Percentiles rank a stretch among this genome's conserved stretches.
phyloP scores from a whole-genome alignment of 2,888 invertebrate genomes.

The Uropetala carovei region DNA sequence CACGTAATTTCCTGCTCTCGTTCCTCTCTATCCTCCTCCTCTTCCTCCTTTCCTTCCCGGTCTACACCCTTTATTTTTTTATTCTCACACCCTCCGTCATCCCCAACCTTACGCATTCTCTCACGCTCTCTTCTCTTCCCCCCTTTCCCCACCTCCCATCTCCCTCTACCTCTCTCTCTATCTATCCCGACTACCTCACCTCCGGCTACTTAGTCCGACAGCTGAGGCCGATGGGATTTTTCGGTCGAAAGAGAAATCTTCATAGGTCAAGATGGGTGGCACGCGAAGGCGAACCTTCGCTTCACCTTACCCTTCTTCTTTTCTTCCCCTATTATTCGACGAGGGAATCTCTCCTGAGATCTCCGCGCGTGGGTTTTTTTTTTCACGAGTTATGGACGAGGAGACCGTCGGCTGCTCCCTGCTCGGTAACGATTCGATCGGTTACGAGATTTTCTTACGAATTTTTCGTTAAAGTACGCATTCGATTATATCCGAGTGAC shows the following conservation, averaged over 20 bases:
- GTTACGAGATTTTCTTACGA: background rate
- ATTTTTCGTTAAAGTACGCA: background rate
- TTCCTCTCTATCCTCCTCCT: background rate
- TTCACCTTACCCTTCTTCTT: background rate
- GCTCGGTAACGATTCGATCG: background rate
- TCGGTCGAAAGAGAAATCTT: background rate
- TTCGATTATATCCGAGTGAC: background rate
- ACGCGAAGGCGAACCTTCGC: conserved; percentile 15
- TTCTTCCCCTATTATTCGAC: background rate
- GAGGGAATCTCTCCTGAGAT: background rate
- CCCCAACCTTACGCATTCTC: background rate
- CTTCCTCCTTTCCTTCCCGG: too few species aligned
- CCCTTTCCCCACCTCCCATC: background rate
- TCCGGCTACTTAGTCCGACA: background rate
- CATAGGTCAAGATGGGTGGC: conserved; percentile 42
- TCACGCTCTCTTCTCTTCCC: background rate
- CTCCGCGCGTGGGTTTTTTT: background rate
- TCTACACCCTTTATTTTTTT: background rate
- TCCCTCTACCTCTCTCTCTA: background rate
- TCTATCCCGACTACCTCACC: background rate
- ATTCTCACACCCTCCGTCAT: background rate
- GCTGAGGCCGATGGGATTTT: conserved; percentile 40
- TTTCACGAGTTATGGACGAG: background rate
- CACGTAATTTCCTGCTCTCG: background rate
- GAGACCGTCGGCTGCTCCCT: background rate